A percentile compares a stretch with the other conserved stretches of the same genome.
These are phyloP conservation scores for Camelus bactrianus DNA, from an alignment of 2,113 vertebrate genomes.

Conservation along the genomic window DNA sequence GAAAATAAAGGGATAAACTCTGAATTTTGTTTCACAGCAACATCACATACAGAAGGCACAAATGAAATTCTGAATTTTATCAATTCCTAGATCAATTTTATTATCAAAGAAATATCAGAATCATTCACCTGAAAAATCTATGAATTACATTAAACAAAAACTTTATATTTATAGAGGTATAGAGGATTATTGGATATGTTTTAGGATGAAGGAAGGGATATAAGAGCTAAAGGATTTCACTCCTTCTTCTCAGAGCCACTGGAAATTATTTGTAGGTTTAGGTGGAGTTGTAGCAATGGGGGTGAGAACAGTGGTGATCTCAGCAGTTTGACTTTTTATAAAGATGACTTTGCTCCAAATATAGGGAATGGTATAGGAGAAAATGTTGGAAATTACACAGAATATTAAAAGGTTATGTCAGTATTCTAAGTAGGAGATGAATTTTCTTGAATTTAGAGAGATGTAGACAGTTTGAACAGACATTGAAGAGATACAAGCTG, in stretches of 20 bases:
- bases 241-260: neutral
- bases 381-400: neutral
- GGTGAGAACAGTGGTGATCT: neutral
- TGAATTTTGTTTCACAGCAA: neutral
- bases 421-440: neutral
- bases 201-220: neutral
- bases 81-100: neutral
- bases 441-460: neutral
- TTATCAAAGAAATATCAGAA: neutral
- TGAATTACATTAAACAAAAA: neutral
- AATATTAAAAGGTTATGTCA: neutral
- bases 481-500: neutral
- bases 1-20: neutral
- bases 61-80: conserved; percentile 5
- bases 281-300: neutral
- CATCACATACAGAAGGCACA: neutral
- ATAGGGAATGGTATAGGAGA: neutral
- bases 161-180: neutral
- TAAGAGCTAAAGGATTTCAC: neutral
- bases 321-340: neutral
- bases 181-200: neutral
- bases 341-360: neutral
- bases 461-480: neutral
- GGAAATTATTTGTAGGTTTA: neutral
- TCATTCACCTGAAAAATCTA: neutral